Evolutionary conservation across 1,140 invertebrate species (phyloP), one percentile per base, ranked within the genome.

Genomic region (Drosophila asahinai): DNA sequence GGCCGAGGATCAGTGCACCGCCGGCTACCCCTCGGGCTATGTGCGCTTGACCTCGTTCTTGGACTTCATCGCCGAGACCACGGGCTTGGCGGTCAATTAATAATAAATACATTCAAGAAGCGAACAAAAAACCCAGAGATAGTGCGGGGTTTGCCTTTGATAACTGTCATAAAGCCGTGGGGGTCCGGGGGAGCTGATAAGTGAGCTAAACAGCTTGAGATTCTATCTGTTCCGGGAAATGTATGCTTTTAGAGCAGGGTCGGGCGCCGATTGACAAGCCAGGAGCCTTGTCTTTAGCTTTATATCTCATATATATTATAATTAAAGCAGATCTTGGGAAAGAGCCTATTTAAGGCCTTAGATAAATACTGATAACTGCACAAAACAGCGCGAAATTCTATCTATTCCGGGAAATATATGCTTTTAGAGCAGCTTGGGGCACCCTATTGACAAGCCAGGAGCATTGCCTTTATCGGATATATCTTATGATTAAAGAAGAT

Each of bases 21-120:
- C 76, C 17, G 80, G 77, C 2, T 79, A 71, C n/a, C 92, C 92
- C 0, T 92, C 92, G 15, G 92, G 86, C 22, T 93, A 92, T 76
- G 86, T 79, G 0, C 80, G 91, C 4, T 51, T 93, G 22, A 83
- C 91, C 12, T 92, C 86, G 17, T 93, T 80, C 57, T 25, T 92
- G 6, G 65, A 76, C 19, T 92, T 72, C 12, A 92, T 93, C 27
- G 40, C 43, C 3, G 64, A 80, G 3, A 80, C 66, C 15, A 93
- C 82, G 3, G 77, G 60, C 15, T 15, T 91, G 8, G 17, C 17
- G 3, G 15, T 81, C 2, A 75, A 70, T 42, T 80, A 55, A 71
- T 40, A 55, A 40, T 55, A 55, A 55, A 33, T 33, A 33, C 33
- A 33, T 11, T 33, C 33, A 33, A 9, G 0, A 9, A 33, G 8